These are phyloP conservation scores for Ophiodon elongatus DNA, from an alignment of 2,113 vertebrate genomes.

Conservation along the genomic window DNA sequence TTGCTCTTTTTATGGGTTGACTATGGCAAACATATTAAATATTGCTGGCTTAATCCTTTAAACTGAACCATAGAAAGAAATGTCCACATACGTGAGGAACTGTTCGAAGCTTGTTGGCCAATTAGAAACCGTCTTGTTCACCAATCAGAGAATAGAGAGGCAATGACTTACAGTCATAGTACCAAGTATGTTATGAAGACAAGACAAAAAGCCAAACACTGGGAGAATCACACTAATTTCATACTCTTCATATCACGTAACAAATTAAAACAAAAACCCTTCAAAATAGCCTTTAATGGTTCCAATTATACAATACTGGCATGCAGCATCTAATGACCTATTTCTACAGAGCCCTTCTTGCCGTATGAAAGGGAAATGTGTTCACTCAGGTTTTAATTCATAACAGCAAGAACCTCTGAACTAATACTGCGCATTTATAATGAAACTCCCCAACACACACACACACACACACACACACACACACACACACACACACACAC, in stretches of 20 bases:
- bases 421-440: slow-evolving; percentile 16
- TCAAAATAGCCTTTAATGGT: slow-evolving; percentile 13
- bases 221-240: background rate
- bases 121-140: background rate
- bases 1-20: background rate
- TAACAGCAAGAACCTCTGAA: slow-evolving; percentile 28
- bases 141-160: background rate
- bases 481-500: background rate
- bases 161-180: background rate
- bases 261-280: slow-evolving; percentile 9
- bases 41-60: background rate
- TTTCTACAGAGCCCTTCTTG: background rate
- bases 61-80: background rate
- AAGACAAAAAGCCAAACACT: background rate
- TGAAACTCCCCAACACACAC: background rate
- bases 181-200: background rate
- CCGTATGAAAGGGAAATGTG: background rate
- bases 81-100: background rate
- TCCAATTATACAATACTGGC: background rate
- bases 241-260: background rate
- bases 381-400: slow-evolving; percentile 39
- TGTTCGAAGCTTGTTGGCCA: background rate
- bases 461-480: background rate
- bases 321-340: background rate
- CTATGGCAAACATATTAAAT: background rate